Percentiles rank a stretch among this genome's conserved stretches.
Conservation (phyloP, 2,797 vertebrate genomes). For the Phrynocephalus vlangalii region DNA sequence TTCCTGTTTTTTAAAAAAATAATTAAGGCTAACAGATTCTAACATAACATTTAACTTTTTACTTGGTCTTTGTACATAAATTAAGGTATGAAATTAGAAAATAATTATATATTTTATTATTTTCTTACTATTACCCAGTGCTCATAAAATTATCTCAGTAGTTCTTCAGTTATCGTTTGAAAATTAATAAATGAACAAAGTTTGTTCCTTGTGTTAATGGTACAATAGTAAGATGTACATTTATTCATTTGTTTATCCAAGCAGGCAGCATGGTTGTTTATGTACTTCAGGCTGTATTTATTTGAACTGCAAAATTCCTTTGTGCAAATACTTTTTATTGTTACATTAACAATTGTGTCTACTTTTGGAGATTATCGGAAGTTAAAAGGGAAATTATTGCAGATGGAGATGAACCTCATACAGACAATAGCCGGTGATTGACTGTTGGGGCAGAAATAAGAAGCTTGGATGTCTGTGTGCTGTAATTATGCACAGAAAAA, state of each 20-base stretch:
- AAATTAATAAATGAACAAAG: slow-evolving; percentile 37
- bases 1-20: slow-evolving; percentile 30
- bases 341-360: slow-evolving; percentile 55
- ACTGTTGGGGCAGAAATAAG: slow-evolving; percentile 37
- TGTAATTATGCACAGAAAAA: slow-evolving; percentile 56
- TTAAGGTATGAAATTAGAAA: slow-evolving; percentile 50
- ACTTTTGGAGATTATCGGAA: slow-evolving; percentile 35
- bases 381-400: slow-evolving; percentile 58
- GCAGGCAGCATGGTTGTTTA: background rate
- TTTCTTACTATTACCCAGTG: slow-evolving; percentile 32
- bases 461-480: slow-evolving; percentile 48
- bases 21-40: slow-evolving; percentile 44
- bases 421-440: slow-evolving; percentile 41
- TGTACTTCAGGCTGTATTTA: slow-evolving; percentile 51
- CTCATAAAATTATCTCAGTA: slow-evolving; percentile 49
- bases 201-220: slow-evolving; percentile 26
- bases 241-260: slow-evolving; percentile 20
- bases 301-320: slow-evolving; percentile 52
- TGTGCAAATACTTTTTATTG: slow-evolving; percentile 39
- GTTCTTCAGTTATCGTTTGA: slow-evolving; percentile 40
- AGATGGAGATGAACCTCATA: slow-evolving; percentile 43
- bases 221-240: slow-evolving; percentile 26
- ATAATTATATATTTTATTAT: background rate
- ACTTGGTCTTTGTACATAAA: background rate
- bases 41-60: slow-evolving; percentile 30